Conservation (phyloP, 2,888 invertebrate genomes). For the Neoitamus cyanurus region DNA sequence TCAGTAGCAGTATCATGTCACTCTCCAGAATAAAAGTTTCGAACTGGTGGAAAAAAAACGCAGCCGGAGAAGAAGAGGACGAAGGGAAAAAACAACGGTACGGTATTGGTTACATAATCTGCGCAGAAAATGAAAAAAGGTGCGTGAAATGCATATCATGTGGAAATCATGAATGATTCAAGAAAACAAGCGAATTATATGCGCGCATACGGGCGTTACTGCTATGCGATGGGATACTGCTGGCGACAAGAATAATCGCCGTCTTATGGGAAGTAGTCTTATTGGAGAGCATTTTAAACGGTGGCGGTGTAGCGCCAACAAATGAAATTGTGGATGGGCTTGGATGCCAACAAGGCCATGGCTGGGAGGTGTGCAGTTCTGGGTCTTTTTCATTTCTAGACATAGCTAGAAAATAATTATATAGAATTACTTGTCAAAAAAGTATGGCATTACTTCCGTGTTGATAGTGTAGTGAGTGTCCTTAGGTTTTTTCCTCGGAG, state of each 20-base stretch:
- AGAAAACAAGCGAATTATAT: background rate
- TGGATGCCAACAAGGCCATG: background rate
- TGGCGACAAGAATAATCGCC: background rate
- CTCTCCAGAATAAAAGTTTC: background rate
- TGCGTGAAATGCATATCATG: background rate
- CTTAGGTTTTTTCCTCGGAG: no score
- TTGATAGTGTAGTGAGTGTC: no score
- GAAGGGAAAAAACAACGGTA: background rate
- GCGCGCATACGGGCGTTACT: background rate
- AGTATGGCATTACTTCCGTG: background rate
- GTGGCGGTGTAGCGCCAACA: background rate
- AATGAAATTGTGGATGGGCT: background rate
- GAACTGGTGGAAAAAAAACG: background rate
- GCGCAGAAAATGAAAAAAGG: constrained; percentile 1
- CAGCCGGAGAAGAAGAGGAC: background rate
- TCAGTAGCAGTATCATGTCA: background rate
- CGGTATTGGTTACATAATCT: background rate
- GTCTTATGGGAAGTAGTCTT: background rate
- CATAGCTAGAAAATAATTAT: background rate
- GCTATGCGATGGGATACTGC: background rate
- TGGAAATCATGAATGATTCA: constrained; percentile 1
- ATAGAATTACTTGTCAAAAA: background rate
- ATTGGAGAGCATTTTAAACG: background rate
- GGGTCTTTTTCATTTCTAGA: background rate
- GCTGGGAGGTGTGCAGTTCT: background rate